These are phyloP conservation scores for Lycaon pictus DNA, from an alignment of 2,113 vertebrate genomes.

Conservation along the genomic window DNA sequence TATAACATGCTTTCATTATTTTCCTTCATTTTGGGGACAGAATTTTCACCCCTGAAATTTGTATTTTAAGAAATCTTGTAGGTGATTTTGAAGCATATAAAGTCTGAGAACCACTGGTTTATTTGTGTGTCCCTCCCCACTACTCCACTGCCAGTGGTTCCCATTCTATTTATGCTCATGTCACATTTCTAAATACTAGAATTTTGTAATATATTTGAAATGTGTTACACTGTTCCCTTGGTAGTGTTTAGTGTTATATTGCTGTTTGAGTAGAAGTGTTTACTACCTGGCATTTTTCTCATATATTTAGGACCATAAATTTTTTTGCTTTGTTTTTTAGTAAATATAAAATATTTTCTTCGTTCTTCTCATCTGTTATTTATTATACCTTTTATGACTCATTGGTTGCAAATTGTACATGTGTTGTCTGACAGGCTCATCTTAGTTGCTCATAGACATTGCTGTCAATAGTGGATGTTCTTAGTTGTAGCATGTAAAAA, in stretches of 20 bases:
- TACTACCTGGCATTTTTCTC: conserved; percentile 20
- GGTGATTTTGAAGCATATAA: neutral
- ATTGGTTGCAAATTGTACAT: conserved; percentile 25
- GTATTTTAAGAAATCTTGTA: neutral
- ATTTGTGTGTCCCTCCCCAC: neutral
- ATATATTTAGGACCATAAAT: neutral
- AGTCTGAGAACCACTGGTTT: neutral
- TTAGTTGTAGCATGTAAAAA: neutral
- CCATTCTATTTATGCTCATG: conserved; percentile 36
- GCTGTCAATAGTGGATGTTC: neutral
- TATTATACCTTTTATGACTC: neutral
- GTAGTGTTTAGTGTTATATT: neutral
- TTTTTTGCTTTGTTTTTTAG: conserved; percentile 60
- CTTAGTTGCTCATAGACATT: neutral
- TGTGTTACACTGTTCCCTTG: neutral
- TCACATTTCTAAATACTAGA: conserved; percentile 57
- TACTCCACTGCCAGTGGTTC: neutral
- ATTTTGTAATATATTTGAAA: conserved; percentile 42
- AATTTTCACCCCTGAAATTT: neutral
- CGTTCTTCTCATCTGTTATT: neutral
- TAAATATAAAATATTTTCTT: conserved; percentile 7
- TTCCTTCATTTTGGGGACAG: neutral
- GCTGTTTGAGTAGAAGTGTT: neutral
- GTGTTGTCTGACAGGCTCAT: neutral
- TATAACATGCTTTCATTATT: neutral